phyloP scores from a whole-genome alignment of 2,888 invertebrate species.

The Linhomoeus sp. region DNA sequence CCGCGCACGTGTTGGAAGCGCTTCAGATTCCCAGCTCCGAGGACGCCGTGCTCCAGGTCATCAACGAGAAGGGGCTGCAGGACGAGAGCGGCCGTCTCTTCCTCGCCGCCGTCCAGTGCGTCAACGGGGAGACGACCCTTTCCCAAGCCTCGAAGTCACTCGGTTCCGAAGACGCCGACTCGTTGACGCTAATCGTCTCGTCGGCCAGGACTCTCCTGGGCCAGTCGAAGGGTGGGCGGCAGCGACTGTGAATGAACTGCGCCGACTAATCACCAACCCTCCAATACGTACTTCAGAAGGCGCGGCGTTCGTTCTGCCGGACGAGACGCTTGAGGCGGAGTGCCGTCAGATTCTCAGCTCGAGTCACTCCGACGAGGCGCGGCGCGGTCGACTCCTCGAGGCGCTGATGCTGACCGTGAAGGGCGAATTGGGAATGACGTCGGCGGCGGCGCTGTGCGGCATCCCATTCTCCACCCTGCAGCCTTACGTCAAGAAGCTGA shows the following conservation, averaged over 20 bases:
- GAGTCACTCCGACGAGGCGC: conserved; percentile 2
- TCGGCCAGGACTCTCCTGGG: too few species aligned
- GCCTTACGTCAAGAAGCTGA: conserved; percentile 7
- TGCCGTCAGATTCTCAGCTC: not conserved
- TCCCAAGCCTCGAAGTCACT: not conserved
- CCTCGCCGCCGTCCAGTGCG: not conserved
- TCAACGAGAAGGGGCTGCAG: not conserved
- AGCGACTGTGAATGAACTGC: too few species aligned
- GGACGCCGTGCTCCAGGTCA: not conserved
- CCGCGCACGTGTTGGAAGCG: too few species aligned
- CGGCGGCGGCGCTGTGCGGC: conserved; percentile 4
- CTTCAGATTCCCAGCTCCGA: not conserved
- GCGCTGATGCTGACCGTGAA: conserved; percentile 5
- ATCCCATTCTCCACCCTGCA: conserved; percentile 9
- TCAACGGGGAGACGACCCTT: not conserved
- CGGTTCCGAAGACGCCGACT: not conserved
- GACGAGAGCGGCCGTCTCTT: not conserved
- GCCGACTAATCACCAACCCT: too few species aligned
- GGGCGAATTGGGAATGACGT: conserved; percentile 5
- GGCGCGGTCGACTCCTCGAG: conserved; percentile 2
- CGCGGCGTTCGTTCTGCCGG: too few species aligned
- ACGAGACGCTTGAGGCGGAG: not conserved
- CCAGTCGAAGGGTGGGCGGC: too few species aligned
- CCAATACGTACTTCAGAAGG: too few species aligned
- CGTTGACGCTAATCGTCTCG: too few species aligned